Percentiles rank a stretch among this genome's conserved stretches.
Conservation (phyloP, 2,113 vertebrate genomes). For the Potamarius usumacintae region DNA sequence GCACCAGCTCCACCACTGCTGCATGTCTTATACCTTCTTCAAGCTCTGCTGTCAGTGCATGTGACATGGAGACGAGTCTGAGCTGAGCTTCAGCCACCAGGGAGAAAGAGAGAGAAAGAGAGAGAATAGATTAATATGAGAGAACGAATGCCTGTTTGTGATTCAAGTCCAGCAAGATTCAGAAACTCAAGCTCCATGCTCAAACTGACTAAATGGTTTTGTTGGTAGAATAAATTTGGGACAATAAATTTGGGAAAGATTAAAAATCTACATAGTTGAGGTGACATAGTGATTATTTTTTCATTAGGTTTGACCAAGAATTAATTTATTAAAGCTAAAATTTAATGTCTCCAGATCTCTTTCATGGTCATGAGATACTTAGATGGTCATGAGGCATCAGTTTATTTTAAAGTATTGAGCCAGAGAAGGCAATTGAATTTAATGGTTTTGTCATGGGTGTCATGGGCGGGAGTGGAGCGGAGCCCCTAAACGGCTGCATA, state of each 20-base stretch:
- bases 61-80: neutral
- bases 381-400: neutral
- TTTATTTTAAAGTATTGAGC: neutral
- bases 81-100: conserved; percentile 4
- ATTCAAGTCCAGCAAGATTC: neutral
- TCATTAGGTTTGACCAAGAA: neutral
- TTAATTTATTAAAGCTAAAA: neutral
- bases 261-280: neutral
- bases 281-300: neutral
- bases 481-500: too few relatives aligned
- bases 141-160: neutral
- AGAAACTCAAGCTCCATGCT: neutral
- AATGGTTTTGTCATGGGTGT: neutral
- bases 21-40: neutral
- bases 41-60: neutral
- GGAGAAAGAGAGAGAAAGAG: neutral
- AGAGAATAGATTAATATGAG: neutral
- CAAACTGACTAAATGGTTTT: neutral
- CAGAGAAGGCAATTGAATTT: neutral
- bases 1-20: neutral
- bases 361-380: neutral
- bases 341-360: neutral
- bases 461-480: too few relatives aligned
- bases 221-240: neutral
- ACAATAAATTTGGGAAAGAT: neutral